phyloP scores from a whole-genome alignment of 2,888 invertebrate genomes.

The Ennomos quercinarius region DNA sequence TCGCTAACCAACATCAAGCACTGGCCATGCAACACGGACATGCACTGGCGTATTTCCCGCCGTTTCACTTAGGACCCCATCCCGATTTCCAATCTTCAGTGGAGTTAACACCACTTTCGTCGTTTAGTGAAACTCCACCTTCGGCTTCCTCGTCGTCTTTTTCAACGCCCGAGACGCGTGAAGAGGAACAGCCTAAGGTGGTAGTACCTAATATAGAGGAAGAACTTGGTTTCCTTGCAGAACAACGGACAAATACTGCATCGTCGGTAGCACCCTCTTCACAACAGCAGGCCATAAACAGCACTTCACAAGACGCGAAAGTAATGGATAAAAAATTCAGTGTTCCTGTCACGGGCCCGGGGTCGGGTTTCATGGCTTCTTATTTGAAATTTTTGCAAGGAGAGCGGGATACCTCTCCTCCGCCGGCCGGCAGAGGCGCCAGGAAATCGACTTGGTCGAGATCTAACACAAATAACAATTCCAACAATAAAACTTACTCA shows the following conservation, averaged over 20 bases:
- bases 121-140: conserved; percentile 86
- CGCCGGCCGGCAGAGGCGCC: conserved; percentile 88
- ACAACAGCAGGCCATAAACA: conserved; percentile 79
- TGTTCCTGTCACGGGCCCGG: conserved; percentile 85
- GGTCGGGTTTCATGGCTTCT: conserved; percentile 94
- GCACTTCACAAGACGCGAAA: conserved; percentile 81
- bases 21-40: conserved; percentile 89
- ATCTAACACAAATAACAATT: conserved; percentile 70
- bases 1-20: conserved; percentile 87
- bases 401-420: conserved; percentile 92
- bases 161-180: conserved; percentile 85
- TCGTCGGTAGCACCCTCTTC: conserved; percentile 83
- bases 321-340: conserved; percentile 87
- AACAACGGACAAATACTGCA: conserved; percentile 83
- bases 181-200: conserved; percentile 92
- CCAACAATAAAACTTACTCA: conserved; percentile 69
- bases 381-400: conserved; percentile 94
- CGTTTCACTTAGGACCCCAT: conserved; percentile 90
- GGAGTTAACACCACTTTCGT: conserved; percentile 87
- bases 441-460: conserved; percentile 89
- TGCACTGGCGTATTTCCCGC: conserved; percentile 91
- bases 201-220: conserved; percentile 96
- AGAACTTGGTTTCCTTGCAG: conserved; percentile 92
- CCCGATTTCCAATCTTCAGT: conserved; percentile 88
- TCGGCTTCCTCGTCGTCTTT: conserved; percentile 84